A percentile compares a stretch with the other conserved stretches of the same genome.
phyloP scores from a whole-genome alignment of 2,113 vertebrate genomes.

The Falcunculus frontatus region DNA sequence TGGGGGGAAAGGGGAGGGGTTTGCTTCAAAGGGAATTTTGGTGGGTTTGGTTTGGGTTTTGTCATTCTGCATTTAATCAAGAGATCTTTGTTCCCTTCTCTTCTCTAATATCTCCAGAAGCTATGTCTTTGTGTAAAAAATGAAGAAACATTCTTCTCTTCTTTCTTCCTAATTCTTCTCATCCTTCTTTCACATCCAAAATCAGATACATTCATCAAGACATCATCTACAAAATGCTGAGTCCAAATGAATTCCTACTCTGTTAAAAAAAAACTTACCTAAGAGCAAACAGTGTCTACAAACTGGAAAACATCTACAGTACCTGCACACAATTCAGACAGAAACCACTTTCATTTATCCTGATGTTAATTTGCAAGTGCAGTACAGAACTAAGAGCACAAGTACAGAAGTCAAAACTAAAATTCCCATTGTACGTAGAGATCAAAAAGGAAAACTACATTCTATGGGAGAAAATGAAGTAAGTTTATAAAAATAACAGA shows the following conservation, averaged over 20 bases:
- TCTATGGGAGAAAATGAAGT: background rate
- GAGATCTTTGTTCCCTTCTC: background rate
- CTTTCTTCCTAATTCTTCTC: background rate
- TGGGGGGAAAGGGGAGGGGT: fast-evolving
- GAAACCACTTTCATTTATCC: background rate
- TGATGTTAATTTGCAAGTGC: background rate
- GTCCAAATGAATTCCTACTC: background rate
- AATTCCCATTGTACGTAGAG: background rate
- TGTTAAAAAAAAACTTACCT: background rate
- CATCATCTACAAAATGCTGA: background rate
- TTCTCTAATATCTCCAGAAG: background rate
- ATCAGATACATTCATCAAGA: background rate
- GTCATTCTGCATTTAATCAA: background rate
- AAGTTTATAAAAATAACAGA: background rate
- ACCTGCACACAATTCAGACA: background rate
- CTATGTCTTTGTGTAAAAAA: background rate
- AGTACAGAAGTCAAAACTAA: background rate
- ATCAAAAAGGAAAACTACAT: background rate
- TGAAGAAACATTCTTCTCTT: background rate
- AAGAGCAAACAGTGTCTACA: background rate
- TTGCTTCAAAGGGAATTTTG: background rate
- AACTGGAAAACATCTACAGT: background rate
- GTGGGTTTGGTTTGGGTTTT: background rate
- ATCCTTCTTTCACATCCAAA: background rate
- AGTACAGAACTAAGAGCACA: background rate